Conservation (phyloP, 1,140 invertebrate species). For the Oncopodura yosiiana region DNA sequence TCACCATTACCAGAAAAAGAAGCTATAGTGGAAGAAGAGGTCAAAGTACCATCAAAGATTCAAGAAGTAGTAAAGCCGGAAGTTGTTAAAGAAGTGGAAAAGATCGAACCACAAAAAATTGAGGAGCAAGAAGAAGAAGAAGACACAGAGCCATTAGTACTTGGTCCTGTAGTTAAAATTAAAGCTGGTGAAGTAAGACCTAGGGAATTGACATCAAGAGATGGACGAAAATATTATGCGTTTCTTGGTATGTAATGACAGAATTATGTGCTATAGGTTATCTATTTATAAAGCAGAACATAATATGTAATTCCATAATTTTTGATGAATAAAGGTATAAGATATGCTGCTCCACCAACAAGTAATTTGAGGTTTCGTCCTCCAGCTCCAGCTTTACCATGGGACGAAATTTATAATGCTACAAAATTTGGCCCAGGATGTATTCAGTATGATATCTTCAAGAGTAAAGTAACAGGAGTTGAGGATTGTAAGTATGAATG, state of each 20-base stretch:
- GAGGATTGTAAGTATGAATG: constrained; percentile 57
- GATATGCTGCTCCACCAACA: no score
- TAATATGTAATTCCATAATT: not conserved
- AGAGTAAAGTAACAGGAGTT: constrained; percentile 35
- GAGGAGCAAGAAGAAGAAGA: not conserved
- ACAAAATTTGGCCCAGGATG: constrained; percentile 53
- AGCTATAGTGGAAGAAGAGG: no score
- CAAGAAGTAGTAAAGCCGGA: no score
- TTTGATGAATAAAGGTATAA: not conserved
- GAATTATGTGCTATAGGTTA: constrained; percentile 46
- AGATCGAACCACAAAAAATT: not conserved
- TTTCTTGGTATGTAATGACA: constrained; percentile 46
- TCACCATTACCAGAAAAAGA: no score
- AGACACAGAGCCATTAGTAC: not conserved
- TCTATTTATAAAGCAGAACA: not conserved
- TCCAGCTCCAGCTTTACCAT: constrained; percentile 48
- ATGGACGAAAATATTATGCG: constrained; percentile 31
- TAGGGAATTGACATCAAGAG: constrained; percentile 29
- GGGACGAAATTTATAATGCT: constrained; percentile 50
- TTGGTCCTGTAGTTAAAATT: constrained; percentile 14
- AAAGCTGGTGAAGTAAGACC: constrained; percentile 23
- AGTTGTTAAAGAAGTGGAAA: no score
- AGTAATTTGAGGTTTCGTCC: no score
- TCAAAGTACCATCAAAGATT: no score
- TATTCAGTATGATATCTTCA: constrained; percentile 47